Evolutionary conservation across 1,140 invertebrate genomes (phyloP).

Genomic region (Drosophila sulfurigaster): DNA sequence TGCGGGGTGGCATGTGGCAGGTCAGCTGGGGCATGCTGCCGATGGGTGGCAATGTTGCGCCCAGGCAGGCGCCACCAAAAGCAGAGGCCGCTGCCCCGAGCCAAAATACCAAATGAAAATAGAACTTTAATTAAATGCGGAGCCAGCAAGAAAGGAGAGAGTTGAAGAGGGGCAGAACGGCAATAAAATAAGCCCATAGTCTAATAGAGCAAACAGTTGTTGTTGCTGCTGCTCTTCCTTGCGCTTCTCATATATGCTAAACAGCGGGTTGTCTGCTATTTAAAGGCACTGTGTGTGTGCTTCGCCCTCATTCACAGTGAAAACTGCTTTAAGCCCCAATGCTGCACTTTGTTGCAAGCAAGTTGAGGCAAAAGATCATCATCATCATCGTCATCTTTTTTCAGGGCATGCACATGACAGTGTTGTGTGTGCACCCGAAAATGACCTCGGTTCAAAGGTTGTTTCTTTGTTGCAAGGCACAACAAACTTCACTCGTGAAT

Average conservation of each 20-base stretch:
- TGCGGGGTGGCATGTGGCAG: background rate
- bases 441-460: conserved; percentile 35
- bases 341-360: too few relatives aligned
- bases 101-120: conserved; percentile 75
- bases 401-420: conserved; percentile 24
- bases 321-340: background rate
- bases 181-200: conserved; percentile 53
- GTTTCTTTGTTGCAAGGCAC: background rate
- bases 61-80: conserved; percentile 53
- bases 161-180: background rate
- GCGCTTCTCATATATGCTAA: conserved; percentile 30
- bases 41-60: conserved; percentile 28
- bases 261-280: conserved; percentile 66
- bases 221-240: conserved; percentile 1
- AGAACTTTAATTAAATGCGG: conserved; percentile 76
- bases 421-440: background rate
- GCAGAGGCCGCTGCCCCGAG: conserved; percentile 18
- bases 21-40: background rate
- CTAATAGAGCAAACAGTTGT: conserved; percentile 63
- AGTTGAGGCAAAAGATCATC: too few relatives aligned
- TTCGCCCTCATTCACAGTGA: conserved; percentile 35
- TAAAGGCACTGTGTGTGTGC: conserved; percentile 66
- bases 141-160: conserved; percentile 34
- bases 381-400: too few relatives aligned
- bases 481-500: background rate